These are phyloP conservation scores for Euclidia mi DNA, from an alignment of 2,888 invertebrate genomes.

Conservation along the genomic window DNA sequence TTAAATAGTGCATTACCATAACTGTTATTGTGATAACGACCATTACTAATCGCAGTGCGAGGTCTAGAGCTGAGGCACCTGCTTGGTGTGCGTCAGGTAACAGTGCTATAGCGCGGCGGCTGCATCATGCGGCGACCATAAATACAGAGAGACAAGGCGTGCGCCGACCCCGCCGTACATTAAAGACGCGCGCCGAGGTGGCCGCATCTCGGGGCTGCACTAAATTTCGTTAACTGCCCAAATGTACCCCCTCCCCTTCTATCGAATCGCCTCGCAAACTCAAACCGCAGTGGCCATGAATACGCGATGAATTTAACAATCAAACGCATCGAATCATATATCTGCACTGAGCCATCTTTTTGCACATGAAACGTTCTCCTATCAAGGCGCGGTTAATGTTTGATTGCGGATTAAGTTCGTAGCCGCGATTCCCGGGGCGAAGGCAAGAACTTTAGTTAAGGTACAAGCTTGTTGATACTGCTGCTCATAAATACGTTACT, in stretches of 20 bases:
- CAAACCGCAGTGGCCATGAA: conserved; percentile 4
- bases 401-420: background rate
- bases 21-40: no score
- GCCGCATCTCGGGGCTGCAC: conserved; percentile 14
- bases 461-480: background rate
- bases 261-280: conserved; percentile 2
- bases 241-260: conserved; percentile 1
- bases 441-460: background rate
- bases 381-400: conserved; percentile 7
- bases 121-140: conserved; percentile 10
- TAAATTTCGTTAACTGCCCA: conserved; percentile 27
- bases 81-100: background rate
- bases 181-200: background rate
- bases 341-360: conserved; percentile 4
- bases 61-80: background rate
- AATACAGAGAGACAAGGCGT: background rate
- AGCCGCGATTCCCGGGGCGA: background rate
- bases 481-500: conserved; percentile 13
- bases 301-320: conserved; percentile 18
- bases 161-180: background rate
- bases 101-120: background rate
- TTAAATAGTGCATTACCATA: no score
- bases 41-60: no score
- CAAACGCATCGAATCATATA: conserved; percentile 11
- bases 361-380: background rate